Evolutionary conservation across 1,140 invertebrate genomes (phyloP), one percentile per base, ranked within the genome.

Genomic region (Zophobas morio): DNA sequence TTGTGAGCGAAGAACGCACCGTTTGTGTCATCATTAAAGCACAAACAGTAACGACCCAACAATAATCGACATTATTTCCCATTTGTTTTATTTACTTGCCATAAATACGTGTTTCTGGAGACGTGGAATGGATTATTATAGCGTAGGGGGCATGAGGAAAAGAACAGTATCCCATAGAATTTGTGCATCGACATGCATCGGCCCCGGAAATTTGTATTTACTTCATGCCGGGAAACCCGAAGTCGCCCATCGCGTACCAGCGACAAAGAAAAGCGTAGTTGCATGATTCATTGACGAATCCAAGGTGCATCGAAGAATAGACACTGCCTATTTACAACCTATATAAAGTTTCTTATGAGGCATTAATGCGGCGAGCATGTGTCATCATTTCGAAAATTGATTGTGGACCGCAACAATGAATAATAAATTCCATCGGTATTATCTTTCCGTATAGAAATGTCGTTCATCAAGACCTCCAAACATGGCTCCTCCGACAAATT

Each of bases 21-120:
- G 35, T 54, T 54, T 54, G 53, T 54, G 53, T 54, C 53, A 54
- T 37, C 36, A 39, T 60, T 60, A 60, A 60, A 60, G 56, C 35
- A 60, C 56, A 60, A 60, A 60, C 35, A 66, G 39, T 34, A 54
- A 54, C 53, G 32, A 54, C 53, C 33, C 32, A 54, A 34, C 60
- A 66, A 66, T 66, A 66, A 66, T 66, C 60, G 39, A 60, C 56
- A 36, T 60, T 60, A 66, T 66, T 66, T 66, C 60, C 60, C 37
- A 32, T 66, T 66, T 66, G 60, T 20, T 66, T 66, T 66, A 42
- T 66, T 66, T 66, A 42, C 60, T 32, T 36, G 37, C 40, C 49
- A 56, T 53, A 73, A 73, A 56, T 73, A 73, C 71, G 71, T 73
- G 71, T 73, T 73, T 54, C 54, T 54, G 51, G 35, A 73, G 71